Percentiles rank a stretch among this genome's conserved stretches.
Evolutionary conservation across 1,140 invertebrate species (phyloP).

Genomic region (Dendroctonus ponderosae): DNA sequence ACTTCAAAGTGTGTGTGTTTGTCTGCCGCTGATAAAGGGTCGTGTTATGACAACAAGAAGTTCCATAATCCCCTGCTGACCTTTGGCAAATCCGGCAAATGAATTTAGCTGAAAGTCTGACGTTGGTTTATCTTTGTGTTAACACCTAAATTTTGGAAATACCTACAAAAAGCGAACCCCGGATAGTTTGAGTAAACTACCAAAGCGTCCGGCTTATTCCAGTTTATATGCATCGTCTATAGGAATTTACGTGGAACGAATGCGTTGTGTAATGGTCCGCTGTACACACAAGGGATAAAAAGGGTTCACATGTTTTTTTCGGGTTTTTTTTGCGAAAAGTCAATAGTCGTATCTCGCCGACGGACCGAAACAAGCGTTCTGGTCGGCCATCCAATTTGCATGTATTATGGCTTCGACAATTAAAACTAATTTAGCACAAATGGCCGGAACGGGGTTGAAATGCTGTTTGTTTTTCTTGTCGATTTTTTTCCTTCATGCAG

Average conservation of each 20-base stretch:
- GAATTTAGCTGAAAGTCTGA: too few relatives aligned
- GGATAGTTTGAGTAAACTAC: not conserved
- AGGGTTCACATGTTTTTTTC: not conserved
- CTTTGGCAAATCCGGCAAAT: too few relatives aligned
- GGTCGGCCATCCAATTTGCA: conserved; percentile 23
- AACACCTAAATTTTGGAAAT: not conserved
- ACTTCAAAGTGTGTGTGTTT: too few relatives aligned
- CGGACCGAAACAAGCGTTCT: conserved; percentile 7
- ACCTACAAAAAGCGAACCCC: not conserved
- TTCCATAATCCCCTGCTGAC: too few relatives aligned
- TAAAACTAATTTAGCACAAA: conserved; percentile 23
- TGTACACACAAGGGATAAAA: conserved; percentile 2
- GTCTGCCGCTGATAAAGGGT: too few relatives aligned
- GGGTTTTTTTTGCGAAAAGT: conserved; percentile 12
- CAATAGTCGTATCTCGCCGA: conserved; percentile 15
- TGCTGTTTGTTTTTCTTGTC: too few relatives aligned
- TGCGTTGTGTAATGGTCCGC: conserved; percentile 8
- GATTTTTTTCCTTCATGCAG: too few relatives aligned
- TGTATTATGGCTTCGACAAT: conserved; percentile 22
- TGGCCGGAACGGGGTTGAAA: not conserved
- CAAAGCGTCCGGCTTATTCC: conserved; percentile 1
- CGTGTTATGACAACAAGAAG: too few relatives aligned
- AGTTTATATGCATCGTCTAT: conserved; percentile 12
- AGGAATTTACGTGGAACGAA: conserved; percentile 4
- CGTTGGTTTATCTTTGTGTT: too few relatives aligned